Base-by-base conservation (phyloP, 2,113 vertebrate genomes). In the Fulica atra region DNA sequence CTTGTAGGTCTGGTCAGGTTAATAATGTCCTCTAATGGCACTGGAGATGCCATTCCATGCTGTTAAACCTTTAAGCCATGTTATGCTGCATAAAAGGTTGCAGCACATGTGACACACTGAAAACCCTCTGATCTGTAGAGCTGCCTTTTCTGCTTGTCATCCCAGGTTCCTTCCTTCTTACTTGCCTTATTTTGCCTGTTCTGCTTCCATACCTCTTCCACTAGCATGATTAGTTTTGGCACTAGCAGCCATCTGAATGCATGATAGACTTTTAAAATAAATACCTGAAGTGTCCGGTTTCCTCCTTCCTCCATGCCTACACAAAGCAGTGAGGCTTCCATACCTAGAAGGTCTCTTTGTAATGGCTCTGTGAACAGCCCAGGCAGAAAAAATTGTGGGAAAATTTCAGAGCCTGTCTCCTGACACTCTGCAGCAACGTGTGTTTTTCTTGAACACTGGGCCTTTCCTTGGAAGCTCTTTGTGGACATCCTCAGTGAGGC, bases 261-360 rank as follows among this genome's bases (percentile, higher is more conserved):
- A 36, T 44, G 40, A 82, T n/a, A 54, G 63, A 54, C 54, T 87
- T 89, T 48, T 40, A 89, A 93, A 95, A 95, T 91, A 89, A 95
- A 95, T 73, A 94, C 46, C 40, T 59, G 42, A 72, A 91, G 69
- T 66, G 50, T 79, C 84, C 40, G 54, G 51, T 91, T 94, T 95
- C 81, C 42, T 80, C 59, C 29, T 85, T 89, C 42, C 31, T 61
- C 63, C 16, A 2, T 86, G 26, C 13, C n/a, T 89, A n/a, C 68
- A 68, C 48, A 83, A 94, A 86, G 29, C 64, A 88, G 48, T 24
- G 16, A 88, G 46, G 15, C 28, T 86, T 46, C 50, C 14, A 17
- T 44, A 59, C 53, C 35, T 64, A 72, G 50, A 35, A 88, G 54
- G 36, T 54, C 33, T 74, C 42, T 77, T 79, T 59, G 38, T 80